A percentile compares a stretch with the other conserved stretches of the same genome.
phyloP scores from a whole-genome alignment of 2,888 invertebrate genomes.

The Halictus quadricinctus region DNA sequence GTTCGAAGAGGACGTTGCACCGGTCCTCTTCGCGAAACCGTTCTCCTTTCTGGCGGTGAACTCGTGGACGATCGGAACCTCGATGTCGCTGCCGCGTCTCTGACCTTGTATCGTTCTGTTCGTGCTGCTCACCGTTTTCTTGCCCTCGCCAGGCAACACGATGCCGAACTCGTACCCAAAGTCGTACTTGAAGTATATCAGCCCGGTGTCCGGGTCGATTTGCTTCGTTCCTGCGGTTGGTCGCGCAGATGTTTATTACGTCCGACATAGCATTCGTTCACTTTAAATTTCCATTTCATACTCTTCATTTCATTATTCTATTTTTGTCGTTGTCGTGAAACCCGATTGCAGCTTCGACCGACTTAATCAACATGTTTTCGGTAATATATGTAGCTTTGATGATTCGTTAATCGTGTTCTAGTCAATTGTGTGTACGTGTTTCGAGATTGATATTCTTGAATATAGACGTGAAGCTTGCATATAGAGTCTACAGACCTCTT shows the following conservation, averaged over 20 bases:
- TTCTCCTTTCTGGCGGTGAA: conserved; percentile 81
- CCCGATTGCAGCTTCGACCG: not conserved
- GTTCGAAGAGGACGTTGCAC: conserved; percentile 38
- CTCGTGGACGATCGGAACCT: conserved; percentile 88
- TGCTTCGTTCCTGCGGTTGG: conserved; percentile 87
- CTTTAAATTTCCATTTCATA: not conserved
- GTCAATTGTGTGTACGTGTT: not conserved
- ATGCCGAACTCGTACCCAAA: conserved; percentile 92
- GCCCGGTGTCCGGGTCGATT: conserved; percentile 89
- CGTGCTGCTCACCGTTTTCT: conserved; percentile 75
- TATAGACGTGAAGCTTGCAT: not conserved
- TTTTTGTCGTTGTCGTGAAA: not conserved
- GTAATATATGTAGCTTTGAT: not conserved
- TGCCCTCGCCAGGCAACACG: conserved; percentile 87
- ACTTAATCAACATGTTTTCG: not conserved
- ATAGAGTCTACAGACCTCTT: not conserved
- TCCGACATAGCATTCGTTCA: not conserved
- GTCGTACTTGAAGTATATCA: conserved; percentile 92
- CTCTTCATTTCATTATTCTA: not conserved
- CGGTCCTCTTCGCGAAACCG: conserved; percentile 72
- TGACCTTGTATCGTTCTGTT: conserved; percentile 84
- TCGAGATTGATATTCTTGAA: not conserved
- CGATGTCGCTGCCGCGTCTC: conserved; percentile 85
- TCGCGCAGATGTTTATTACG: conserved; percentile 12
- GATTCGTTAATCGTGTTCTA: not conserved